Evolutionary conservation across 1,140 invertebrate species (phyloP).

Genomic region (Eurosta solidaginis): DNA sequence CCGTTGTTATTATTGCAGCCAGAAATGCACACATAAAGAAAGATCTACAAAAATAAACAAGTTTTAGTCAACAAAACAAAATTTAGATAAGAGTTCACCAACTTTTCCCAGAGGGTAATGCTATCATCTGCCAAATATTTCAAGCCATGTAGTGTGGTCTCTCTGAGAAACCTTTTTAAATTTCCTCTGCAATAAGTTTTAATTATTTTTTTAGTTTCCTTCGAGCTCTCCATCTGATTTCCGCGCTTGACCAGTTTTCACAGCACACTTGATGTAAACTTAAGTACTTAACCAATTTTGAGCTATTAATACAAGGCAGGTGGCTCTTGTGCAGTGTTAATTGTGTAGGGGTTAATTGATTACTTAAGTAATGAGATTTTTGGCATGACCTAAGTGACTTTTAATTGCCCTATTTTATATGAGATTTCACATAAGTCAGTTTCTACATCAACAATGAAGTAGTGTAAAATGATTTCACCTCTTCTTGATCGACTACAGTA

Average conservation of each 20-base stretch:
- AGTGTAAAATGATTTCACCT: too few relatives aligned
- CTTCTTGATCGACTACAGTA: too few relatives aligned
- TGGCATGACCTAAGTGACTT: neutral
- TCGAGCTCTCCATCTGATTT: neutral
- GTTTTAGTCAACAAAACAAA: neutral
- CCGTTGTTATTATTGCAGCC: conserved; percentile 66
- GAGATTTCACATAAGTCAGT: too few relatives aligned
- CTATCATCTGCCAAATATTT: conserved; percentile 44
- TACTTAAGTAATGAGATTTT: neutral
- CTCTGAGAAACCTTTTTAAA: conserved; percentile 27
- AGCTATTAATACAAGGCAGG: too few relatives aligned
- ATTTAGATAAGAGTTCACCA: conserved; percentile 31
- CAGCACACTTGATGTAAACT: neutral
- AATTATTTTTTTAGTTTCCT: conserved; percentile 9
- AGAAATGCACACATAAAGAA: conserved; percentile 64
- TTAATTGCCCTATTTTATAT: too few relatives aligned
- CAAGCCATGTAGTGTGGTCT: conserved; percentile 34
- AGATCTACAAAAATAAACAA: conserved; percentile 37
- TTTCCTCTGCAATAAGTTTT: conserved; percentile 31
- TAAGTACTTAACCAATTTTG: too few relatives aligned
- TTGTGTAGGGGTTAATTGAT: neutral
- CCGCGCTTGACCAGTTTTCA: neutral
- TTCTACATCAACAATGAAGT: too few relatives aligned
- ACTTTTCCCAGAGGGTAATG: conserved; percentile 73
- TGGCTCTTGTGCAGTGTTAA: too few relatives aligned